These are phyloP conservation scores for Pseudopodoces humilis DNA, from an alignment of 2,113 vertebrate species.

Conservation along the genomic window DNA sequence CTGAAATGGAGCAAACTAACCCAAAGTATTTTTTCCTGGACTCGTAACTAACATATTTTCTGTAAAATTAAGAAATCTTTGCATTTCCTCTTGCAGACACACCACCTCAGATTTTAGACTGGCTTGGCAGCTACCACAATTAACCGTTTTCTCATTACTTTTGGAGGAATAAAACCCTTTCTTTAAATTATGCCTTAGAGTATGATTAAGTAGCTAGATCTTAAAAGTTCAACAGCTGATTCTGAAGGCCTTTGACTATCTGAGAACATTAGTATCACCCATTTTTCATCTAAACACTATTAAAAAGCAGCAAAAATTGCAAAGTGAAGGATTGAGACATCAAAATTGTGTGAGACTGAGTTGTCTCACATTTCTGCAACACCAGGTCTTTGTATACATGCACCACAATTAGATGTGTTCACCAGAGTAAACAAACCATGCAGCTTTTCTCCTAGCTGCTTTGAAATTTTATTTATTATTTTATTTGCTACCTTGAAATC, in stretches of 20 bases:
- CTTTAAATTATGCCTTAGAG: not conserved
- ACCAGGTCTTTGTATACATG: not conserved
- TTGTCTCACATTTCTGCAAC: not conserved
- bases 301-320: not conserved
- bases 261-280: not conserved
- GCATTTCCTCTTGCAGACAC: not conserved
- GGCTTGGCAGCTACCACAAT: not conserved
- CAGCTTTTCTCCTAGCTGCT: not conserved
- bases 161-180: not conserved
- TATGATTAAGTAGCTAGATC: not conserved
- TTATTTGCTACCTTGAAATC: not conserved
- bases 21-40: not conserved
- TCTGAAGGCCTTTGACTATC: not conserved
- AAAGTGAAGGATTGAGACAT: not conserved
- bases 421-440: not conserved
- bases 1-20: not conserved
- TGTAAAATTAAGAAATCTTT: not conserved
- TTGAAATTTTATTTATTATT: not conserved
- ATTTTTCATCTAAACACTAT: not conserved
- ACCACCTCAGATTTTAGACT: not conserved
- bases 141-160: not conserved
- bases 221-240: not conserved
- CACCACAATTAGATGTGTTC: not conserved
- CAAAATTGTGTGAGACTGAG: not conserved
- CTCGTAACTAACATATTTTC: not conserved